Evolutionary conservation across 2,888 invertebrate species (phyloP), one percentile per base, ranked within the genome.

Genomic region (Tenthredo scrophulariae): DNA sequence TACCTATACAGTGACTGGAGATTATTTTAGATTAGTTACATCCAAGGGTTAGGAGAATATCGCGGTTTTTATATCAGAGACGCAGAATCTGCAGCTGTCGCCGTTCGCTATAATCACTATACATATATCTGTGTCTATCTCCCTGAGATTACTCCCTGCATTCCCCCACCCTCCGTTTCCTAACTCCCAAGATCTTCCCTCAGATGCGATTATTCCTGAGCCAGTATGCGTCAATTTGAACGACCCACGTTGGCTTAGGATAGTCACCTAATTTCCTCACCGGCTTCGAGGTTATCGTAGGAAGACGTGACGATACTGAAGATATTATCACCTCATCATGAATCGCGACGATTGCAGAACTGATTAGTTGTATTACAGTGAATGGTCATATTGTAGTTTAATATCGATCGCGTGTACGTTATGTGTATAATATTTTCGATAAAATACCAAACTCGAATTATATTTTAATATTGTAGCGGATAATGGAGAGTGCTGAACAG

Each of bases 401-500:
- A 10, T 40, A 62, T 10, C n/a, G n/a, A 65, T 29, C 3, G 29
- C 65, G 22, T 29, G 2, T 65, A 29, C 9, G 29, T 65, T 5
- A 58, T 58, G 6, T n/a, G 22, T 58, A 58, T 9, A 40, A 58
- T 58, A 58, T 65, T 33, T 0, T 6, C 67, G 18, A 67, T 67
- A 18, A 33, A 33, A 50, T 10, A 2, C n/a, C 15, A 10, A 15
- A 33, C 18, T 58, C 37, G 37, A 37, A 79, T 79, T 85, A 33
- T 43, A n/a, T 84, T 46, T 82, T 10, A 46, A 84, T 82, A 37
- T 94, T 94, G 33, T 94, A 98, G 98, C 96, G 98, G 89, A 96
- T 98, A 91, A 97, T 98, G 96, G 98, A 98, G 93, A 97, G 97
- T 18, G 98, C 98, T 0, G 98, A 98, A 92, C 96, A 97, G 93